Evolutionary conservation across 2,888 invertebrate genomes (phyloP), one percentile per base, ranked within the genome.

Genomic region (Orchesella flavescens): DNA sequence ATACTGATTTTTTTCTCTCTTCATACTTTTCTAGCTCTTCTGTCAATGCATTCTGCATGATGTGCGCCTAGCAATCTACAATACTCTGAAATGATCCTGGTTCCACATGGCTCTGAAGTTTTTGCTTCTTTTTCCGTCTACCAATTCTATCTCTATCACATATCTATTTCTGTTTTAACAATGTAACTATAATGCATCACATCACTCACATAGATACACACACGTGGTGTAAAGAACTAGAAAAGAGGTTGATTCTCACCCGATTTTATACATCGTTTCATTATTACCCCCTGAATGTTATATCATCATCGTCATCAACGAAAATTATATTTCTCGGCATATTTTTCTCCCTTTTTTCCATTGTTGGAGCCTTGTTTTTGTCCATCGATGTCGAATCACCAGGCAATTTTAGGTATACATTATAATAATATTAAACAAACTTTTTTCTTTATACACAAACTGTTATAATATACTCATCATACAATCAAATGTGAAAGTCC

Each of bases 101-200:
- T 82, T 82, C 71, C 82, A 76, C 46, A 72, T 69, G 82, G 82
- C 82, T 82, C 68, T 68, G n/a, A 72, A 15, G 13, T 66, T 49
- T 59, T 69, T 71, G n/a, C 23, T 15, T 49, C 71, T 46, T 71
- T 44, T 76, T 66, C 66, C 55, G 66, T 23, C 55, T 75, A 75
- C 74, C 59, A 53, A 71, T 78, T 63, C 72, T 72, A 44, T 65
- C 69, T 73, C 57, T 66, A 24, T 80, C 80, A 69, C 69, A 46
- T 81, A 75, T 81, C 75, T 75, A 69, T 81, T 81, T 75, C 81
- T 69, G 43, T 53, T 71, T 69, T 59, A 74, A 73, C 75, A 81
- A 75, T 81, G 81, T 81, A 81, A 34, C 81, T 57, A 81, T 66
- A 74, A 79, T 72, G 79, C 79, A 43, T 79, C 71, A 81, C 57